Base-by-base conservation (phyloP, 1,140 invertebrate species). In the Eumeta japonica region DNA sequence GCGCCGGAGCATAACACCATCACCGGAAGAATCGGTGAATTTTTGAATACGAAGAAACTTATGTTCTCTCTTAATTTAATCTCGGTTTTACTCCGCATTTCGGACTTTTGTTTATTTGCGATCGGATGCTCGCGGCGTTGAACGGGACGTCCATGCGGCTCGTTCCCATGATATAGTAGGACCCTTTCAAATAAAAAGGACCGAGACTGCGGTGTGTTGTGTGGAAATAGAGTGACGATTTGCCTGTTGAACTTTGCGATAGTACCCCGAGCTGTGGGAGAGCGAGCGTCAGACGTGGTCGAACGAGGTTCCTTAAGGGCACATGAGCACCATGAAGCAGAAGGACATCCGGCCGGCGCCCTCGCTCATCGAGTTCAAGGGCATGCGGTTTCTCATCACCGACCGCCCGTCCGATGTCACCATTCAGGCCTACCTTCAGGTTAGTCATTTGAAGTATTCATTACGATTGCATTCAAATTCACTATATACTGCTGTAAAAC, bases 351-450 rank as follows among this genome's bases (percentile, higher is more conserved):
- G 89, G 72, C 92, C 92, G 56, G 90, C 91, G 74, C 92, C 92
- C 39, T 91, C 91, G 54, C 89, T 94, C 74, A 95, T 97, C 60
- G 86, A 90, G 79, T 94, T 85, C 81, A 96, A 95, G 82, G 87
- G 87, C 65, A 92, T 95, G 89, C 85, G 91, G 73, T 97, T 97
- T 81, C 86, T 98, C 56, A 97, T 98, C 65, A 97, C 94, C 55
- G 94, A 98, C 81, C 84, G 93, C 56, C 95, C 95, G 56, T 92
- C 88, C 46, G 93, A 97, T 81, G 83, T 88, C 64, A 94, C 84
- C 55, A 92, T 98, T 68, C 84, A 88, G 59, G 81, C 85, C 55
- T 98, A 93, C 71, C 86, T 96, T 56, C 85, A 92, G 86, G 92
- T 94, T n/a, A n/a, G 20, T 24, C n/a, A 24, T n/a, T n/a, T n/a